These are phyloP conservation scores for Choloepus didactylus DNA, from an alignment of 2,797 vertebrate species.

Conservation along the genomic window DNA sequence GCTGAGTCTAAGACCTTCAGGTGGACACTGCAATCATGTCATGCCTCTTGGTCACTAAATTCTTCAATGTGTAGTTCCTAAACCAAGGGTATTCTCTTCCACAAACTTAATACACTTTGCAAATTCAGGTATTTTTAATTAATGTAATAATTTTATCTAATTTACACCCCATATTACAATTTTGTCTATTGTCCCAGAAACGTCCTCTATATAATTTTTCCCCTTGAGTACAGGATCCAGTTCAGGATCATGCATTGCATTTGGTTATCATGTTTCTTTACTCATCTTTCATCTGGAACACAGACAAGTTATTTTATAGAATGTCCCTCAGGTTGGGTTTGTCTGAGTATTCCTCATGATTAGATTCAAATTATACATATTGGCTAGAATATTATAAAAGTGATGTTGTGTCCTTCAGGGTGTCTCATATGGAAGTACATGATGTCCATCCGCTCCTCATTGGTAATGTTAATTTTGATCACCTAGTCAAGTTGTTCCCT, in stretches of 20 bases:
- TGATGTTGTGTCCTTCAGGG: not conserved
- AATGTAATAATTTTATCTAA: not conserved
- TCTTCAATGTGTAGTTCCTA: not conserved
- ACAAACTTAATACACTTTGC: not conserved
- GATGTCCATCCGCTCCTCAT: not conserved
- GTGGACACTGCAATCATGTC: not conserved
- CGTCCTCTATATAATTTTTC: not conserved
- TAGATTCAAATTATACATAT: not conserved
- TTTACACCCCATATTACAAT: not conserved
- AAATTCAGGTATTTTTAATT: slow-evolving; percentile 22
- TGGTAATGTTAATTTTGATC: not conserved
- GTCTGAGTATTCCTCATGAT: not conserved
- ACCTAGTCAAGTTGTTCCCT: not conserved
- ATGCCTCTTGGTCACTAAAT: not conserved
- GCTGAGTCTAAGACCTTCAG: not conserved
- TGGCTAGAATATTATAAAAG: not conserved
- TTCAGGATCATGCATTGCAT: not conserved
- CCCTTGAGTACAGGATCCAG: not conserved
- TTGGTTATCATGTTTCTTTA: not conserved
- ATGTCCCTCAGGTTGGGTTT: not conserved
- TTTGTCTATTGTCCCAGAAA: not conserved
- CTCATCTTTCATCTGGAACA: not conserved
- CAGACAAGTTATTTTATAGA: not conserved
- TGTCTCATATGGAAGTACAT: not conserved
- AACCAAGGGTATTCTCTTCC: not conserved